Conservation (phyloP, 2,888 invertebrate genomes). For the Terebella lapidaria region DNA sequence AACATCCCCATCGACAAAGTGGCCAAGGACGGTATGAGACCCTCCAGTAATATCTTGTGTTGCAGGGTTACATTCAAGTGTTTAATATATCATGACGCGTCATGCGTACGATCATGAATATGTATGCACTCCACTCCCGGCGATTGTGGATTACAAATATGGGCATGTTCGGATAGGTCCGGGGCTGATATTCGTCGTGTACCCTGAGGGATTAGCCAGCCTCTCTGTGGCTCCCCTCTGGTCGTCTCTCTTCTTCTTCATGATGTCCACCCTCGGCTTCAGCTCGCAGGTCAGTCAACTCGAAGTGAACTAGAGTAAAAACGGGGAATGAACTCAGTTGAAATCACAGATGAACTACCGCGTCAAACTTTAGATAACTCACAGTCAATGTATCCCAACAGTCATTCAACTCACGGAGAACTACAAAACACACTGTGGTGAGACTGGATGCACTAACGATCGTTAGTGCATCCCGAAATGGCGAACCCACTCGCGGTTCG, state of each 20-base stretch:
- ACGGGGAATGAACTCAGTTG: too few relatives aligned
- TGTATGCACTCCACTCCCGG: too few relatives aligned
- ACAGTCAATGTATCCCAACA: slow-evolving; percentile 14
- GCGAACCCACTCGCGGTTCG: too few relatives aligned
- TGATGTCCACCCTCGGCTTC: slow-evolving; percentile 52
- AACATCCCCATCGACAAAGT: slow-evolving; percentile 15
- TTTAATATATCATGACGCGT: not conserved
- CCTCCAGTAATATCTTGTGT: not conserved
- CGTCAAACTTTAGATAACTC: too few relatives aligned
- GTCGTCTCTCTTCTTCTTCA: slow-evolving; percentile 52
- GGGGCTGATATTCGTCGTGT: slow-evolving; percentile 52
- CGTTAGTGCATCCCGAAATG: too few relatives aligned
- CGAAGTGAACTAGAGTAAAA: too few relatives aligned
- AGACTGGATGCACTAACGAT: too few relatives aligned
- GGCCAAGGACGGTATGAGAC: slow-evolving; percentile 8
- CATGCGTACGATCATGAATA: too few relatives aligned
- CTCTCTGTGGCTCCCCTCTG: slow-evolving; percentile 51
- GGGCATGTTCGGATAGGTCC: slow-evolving; percentile 50
- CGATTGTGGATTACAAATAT: too few relatives aligned
- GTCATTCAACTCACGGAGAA: too few relatives aligned
- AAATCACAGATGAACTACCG: too few relatives aligned
- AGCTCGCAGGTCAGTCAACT: slow-evolving; percentile 45
- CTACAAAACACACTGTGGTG: too few relatives aligned
- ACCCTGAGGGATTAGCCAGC: slow-evolving; percentile 49
- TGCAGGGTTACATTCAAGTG: not conserved